phyloP scores from a whole-genome alignment of 2,888 invertebrate genomes.

The Scelioninae gen. 2 region DNA sequence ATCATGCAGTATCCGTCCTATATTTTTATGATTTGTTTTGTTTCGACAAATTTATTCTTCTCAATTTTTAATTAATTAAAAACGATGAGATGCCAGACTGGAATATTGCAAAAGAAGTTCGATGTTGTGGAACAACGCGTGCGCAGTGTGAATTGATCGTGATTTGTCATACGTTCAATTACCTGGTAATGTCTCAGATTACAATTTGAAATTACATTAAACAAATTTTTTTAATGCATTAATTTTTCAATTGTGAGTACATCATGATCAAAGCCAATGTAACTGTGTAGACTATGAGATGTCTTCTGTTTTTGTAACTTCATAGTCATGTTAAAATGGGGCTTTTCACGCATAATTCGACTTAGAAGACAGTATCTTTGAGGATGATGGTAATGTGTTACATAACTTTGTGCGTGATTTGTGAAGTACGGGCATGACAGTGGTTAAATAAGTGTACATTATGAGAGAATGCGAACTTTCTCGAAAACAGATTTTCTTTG shows the following conservation, averaged over 20 bases:
- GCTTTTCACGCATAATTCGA: slow-evolving; percentile 2
- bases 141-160: slow-evolving; percentile 18
- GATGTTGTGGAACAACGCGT: slow-evolving; percentile 5
- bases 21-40: slow-evolving; percentile 17
- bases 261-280: slow-evolving; percentile 18
- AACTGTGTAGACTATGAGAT: slow-evolving; percentile 49
- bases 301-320: slow-evolving; percentile 43
- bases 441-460: slow-evolving; percentile 26
- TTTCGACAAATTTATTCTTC: slow-evolving; percentile 10
- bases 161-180: slow-evolving; percentile 13
- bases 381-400: background rate
- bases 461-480: slow-evolving; percentile 9
- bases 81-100: slow-evolving; percentile 33
- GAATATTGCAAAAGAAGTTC: slow-evolving; percentile 29
- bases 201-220: no score
- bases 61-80: slow-evolving; percentile 26
- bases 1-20: slow-evolving; percentile 42
- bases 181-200: background rate
- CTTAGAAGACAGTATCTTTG: slow-evolving; percentile 48
- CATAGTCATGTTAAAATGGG: slow-evolving; percentile 43
- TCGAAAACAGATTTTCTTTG: slow-evolving; percentile 1
- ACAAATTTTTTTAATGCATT: slow-evolving; percentile 12
- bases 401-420: slow-evolving; percentile 6
- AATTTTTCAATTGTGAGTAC: slow-evolving; percentile 23
- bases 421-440: background rate